phyloP scores from a whole-genome alignment of 2,888 invertebrate species.

The Drosophila paranaensis region DNA sequence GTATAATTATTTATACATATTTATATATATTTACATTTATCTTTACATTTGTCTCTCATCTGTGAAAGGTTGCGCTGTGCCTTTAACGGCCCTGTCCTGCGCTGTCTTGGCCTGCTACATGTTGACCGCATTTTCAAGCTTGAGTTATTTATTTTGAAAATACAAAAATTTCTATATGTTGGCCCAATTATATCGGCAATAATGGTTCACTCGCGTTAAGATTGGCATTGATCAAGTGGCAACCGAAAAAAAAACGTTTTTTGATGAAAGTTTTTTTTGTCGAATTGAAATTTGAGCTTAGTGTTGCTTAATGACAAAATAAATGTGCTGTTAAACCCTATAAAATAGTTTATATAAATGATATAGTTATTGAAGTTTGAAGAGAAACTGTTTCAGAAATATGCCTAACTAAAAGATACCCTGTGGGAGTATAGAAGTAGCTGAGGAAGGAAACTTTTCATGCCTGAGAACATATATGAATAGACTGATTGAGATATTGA shows the following conservation, averaged over 20 bases:
- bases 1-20: not conserved
- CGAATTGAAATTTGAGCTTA: not conserved
- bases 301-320: not conserved
- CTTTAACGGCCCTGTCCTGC: conserved; percentile 11
- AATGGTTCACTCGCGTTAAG: conserved; percentile 9
- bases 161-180: not conserved
- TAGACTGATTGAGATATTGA: not conserved
- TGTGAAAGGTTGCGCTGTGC: conserved; percentile 62
- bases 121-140: conserved; percentile 27
- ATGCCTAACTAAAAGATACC: not conserved
- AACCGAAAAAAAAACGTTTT: not conserved
- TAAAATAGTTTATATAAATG: not conserved
- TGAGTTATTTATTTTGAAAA: conserved; percentile 20
- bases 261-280: conserved; percentile 13
- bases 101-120: not conserved
- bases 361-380: not conserved
- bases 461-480: no score
- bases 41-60: not conserved
- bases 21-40: not conserved
- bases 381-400: not conserved
- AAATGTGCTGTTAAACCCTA: not conserved
- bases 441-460: no score
- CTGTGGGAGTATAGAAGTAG: not conserved
- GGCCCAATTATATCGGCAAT: conserved; percentile 5
- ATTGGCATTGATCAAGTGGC: not conserved